Evolutionary conservation across 1,140 invertebrate genomes (phyloP).

Genomic region (Procambarus clarkii): DNA sequence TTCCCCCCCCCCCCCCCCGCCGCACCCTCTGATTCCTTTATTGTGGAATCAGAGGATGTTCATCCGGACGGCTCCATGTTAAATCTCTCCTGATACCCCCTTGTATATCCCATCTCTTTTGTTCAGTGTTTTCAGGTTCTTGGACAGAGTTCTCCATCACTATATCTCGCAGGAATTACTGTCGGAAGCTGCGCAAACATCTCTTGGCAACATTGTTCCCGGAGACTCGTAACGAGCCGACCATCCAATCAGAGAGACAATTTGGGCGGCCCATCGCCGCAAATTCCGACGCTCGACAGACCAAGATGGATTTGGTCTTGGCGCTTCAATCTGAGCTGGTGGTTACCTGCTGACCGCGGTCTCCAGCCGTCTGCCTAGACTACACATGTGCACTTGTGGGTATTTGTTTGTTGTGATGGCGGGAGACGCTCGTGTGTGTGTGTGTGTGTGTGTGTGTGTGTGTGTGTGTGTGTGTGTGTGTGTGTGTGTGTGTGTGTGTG

Average conservation of each 20-base stretch:
- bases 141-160: too few species aligned
- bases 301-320: not conserved
- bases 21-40: too few species aligned
- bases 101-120: too few species aligned
- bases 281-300: not conserved
- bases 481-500: constrained; percentile 9
- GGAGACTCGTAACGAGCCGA: too few species aligned
- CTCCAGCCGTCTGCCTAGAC: not conserved
- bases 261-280: not conserved
- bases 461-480: not conserved
- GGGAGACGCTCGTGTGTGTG: not conserved
- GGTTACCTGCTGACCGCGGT: not conserved
- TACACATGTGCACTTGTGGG: not conserved
- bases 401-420: not conserved
- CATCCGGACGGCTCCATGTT: too few species aligned
- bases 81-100: too few species aligned
- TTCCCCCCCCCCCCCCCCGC: too few species aligned
- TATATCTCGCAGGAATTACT: too few species aligned
- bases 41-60: too few species aligned
- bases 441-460: not conserved
- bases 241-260: not conserved
- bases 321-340: not conserved
- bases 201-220: too few species aligned
- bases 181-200: too few species aligned
- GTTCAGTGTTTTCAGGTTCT: too few species aligned